phyloP scores from a whole-genome alignment of 92 coral and sea anemone species.

The Epizoanthus ramosus region DNA sequence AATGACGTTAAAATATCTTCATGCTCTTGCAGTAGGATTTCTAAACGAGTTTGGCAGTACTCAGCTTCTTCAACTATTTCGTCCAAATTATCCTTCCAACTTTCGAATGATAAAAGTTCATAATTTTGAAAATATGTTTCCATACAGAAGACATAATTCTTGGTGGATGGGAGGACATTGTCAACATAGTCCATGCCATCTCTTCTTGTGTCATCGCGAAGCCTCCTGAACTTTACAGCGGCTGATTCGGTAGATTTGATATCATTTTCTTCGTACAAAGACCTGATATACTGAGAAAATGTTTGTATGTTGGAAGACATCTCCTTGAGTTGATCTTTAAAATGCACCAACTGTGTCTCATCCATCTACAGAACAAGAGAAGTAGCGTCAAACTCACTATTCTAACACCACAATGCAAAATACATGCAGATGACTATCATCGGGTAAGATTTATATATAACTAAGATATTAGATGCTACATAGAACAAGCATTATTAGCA shows the following conservation, averaged over 20 bases:
- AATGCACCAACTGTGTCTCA: no score
- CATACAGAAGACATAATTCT: slow-evolving; percentile 44
- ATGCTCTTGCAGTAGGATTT: slow-evolving; percentile 54
- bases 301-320: slow-evolving; percentile 52
- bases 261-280: slow-evolving; percentile 45
- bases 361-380: no score
- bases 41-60: slow-evolving; percentile 37
- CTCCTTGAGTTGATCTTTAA: slow-evolving; percentile 21
- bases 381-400: no score
- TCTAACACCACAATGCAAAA: no score
- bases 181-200: slow-evolving; percentile 62
- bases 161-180: slow-evolving; percentile 54
- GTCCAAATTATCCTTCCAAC: slow-evolving; percentile 45
- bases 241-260: slow-evolving; percentile 17
- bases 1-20: slow-evolving; percentile 60
- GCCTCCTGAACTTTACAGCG: slow-evolving; percentile 47
- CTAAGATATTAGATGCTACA: no score
- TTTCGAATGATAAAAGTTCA: slow-evolving; percentile 49
- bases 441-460: no score
- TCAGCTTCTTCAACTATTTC: slow-evolving; percentile 55
- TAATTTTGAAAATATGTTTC: slow-evolving; percentile 62
- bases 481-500: no score
- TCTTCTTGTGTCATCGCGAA: slow-evolving; percentile 69
- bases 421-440: no score
- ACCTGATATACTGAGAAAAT: slow-evolving; percentile 57